Percentiles rank a stretch among this genome's conserved stretches.
Conservation (phyloP, 2,888 invertebrate genomes). For the Corythucha ciliata region DNA sequence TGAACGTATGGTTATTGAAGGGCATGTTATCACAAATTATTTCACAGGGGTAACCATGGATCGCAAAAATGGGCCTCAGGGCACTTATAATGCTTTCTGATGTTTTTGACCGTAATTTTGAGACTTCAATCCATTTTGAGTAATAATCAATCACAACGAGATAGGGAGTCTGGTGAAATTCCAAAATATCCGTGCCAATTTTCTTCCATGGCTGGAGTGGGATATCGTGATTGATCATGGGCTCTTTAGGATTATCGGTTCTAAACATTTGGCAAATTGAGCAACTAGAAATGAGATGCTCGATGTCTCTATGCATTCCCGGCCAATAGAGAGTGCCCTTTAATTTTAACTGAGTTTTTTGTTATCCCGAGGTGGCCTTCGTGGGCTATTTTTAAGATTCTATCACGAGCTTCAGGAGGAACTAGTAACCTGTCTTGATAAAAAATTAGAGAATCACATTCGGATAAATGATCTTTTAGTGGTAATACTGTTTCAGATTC, state of each 20-base stretch:
- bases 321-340: constrained; percentile 27
- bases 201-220: constrained; percentile 22
- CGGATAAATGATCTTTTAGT: neutral
- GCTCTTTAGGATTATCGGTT: constrained; percentile 19
- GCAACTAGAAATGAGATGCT: constrained; percentile 19
- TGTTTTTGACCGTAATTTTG: neutral
- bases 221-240: constrained; percentile 17
- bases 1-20: neutral
- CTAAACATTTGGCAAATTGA: constrained; percentile 13
- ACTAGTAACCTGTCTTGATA: constrained; percentile 18
- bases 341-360: constrained; percentile 26
- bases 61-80: neutral
- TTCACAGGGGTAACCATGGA: constrained; percentile 1
- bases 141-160: constrained; percentile 26
- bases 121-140: constrained; percentile 26
- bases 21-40: constrained; percentile 11
- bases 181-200: constrained; percentile 23
- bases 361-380: constrained; percentile 28
- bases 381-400: constrained; percentile 26
- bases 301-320: constrained; percentile 21
- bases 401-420: constrained; percentile 16
- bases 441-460: neutral
- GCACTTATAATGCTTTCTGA: neutral
- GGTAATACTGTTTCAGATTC: neutral
- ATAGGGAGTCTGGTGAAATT: constrained; percentile 15